Evolutionary conservation across 2,797 vertebrate genomes (phyloP), one percentile per base, ranked within the genome.

Genomic region (Muscicapa striata): DNA sequence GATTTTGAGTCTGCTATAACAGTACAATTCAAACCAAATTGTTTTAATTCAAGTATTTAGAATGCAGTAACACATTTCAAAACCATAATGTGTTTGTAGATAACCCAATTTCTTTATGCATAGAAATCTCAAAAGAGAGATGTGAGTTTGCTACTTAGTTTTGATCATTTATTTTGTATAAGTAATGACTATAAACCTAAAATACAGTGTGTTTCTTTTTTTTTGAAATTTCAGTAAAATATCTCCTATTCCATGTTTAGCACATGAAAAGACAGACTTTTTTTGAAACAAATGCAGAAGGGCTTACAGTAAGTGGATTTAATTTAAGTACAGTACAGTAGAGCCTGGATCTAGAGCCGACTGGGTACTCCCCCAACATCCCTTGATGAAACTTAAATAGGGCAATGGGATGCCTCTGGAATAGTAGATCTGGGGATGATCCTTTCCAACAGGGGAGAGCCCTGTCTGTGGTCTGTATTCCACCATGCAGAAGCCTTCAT

Each of bases 41-140:
- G 93, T 94, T 97, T 96, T 97, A 95, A 97, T 95, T 96, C 93
- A 95, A 94, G 87, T 94, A 94, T 95, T 95, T 96, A 95, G 87
- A 96, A 96, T 94, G 90, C 86, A 92, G 75, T 93, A 94, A 95
- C 92, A 95, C 40, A 93, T 97, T 95, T 95, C 92, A 92, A 97
- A 95, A 80, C 90, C 85, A 49, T 94, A 91, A 97, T 89, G 73
- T 34, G 34, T 93, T 94, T 93, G 81, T 83, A 92, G 95, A 94
- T 96, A 97, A 95, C 90, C 83, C 89, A 93, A 89, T 96, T 97
- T 94, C 94, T 97, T 96, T 96, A 87, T 96, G 83, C 90, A 94
- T 52, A 83, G 75, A 93, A 95, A 96, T 93, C 92, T 96, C 94
- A 96, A 94, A 97, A 96, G 93, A 93, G 63, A 97, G 64, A 94